These are phyloP conservation scores for Coccyzus lansbergi DNA, from an alignment of 2,797 vertebrate genomes.

Conservation along the genomic window DNA sequence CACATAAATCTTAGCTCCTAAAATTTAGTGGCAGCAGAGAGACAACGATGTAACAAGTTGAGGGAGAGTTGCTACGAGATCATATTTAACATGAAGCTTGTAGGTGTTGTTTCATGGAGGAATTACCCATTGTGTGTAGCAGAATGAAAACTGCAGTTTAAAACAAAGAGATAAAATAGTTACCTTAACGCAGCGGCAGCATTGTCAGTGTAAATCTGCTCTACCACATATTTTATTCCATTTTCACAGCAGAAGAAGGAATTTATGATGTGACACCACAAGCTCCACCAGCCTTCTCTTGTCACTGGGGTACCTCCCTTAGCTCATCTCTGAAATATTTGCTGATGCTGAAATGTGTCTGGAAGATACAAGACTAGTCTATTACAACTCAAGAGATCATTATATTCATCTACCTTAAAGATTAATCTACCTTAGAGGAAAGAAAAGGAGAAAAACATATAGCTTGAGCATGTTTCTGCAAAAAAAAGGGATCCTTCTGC, in stretches of 20 bases:
- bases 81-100: neutral
- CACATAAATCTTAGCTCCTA: conserved; percentile 11
- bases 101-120: neutral
- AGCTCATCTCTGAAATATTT: conserved; percentile 73
- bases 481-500: neutral
- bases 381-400: conserved; percentile 27
- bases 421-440: conserved; percentile 1
- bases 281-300: conserved; percentile 63
- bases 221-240: conserved; percentile 63
- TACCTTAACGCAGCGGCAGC: conserved; percentile 50
- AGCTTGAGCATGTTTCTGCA: neutral
- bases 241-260: conserved; percentile 72
- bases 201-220: conserved; percentile 66
- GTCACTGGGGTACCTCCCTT: conserved; percentile 72
- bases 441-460: conserved; percentile 11
- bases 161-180: conserved; percentile 60
- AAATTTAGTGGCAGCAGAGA: conserved; percentile 36
- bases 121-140: conserved; percentile 22
- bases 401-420: conserved; percentile 6
- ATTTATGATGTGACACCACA: conserved; percentile 71
- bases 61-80: neutral
- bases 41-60: neutral
- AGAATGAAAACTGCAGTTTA: conserved; percentile 49
- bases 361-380: conserved; percentile 27
- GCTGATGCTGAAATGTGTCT: conserved; percentile 62